Evolutionary conservation across 1,140 invertebrate genomes (phyloP), one percentile per base, ranked within the genome.

Genomic region (Olivierus martensii): DNA sequence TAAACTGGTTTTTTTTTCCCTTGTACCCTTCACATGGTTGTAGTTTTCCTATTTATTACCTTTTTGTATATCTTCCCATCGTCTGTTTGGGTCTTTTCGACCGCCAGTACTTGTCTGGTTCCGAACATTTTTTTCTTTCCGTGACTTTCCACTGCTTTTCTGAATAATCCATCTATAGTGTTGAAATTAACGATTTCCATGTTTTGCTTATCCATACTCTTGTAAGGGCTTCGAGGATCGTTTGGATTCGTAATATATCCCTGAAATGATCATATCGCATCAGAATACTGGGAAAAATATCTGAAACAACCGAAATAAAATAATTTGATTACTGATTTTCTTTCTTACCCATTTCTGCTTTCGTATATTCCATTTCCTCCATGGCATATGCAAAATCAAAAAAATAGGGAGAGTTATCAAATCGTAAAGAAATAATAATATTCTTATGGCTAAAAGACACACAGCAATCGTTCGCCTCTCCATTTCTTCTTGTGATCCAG

Each of bases 1-100:
- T n/a, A n/a, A n/a, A n/a, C n/a, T n/a, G n/a, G n/a, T n/a, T n/a
- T n/a, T n/a, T n/a, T n/a, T n/a, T n/a, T n/a, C n/a, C n/a, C n/a
- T n/a, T n/a, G n/a, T n/a, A n/a, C n/a, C n/a, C n/a, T n/a, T n/a
- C n/a, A n/a, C n/a, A n/a, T n/a, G n/a, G n/a, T n/a, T n/a, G n/a
- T n/a, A n/a, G n/a, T n/a, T n/a, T n/a, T n/a, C n/a, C n/a, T n/a
- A n/a, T n/a, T n/a, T n/a, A n/a, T 52, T 61, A 77, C 73, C 68
- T 99, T 98, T 72, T 96, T 96, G 65, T 98, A 98, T 15, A 95
- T 77, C 65, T 87, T 79, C 42, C 94, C 94, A 69, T 95, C 93
- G 0, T 83, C 79, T 66, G 97, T 91, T 2, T 80, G 67, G 67
- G 98, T 93, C 63, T 97, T 88, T 65, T 94, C 89, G 67, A 96